Percentiles rank a stretch among this genome's conserved stretches.
phyloP scores from a whole-genome alignment of 2,888 invertebrate genomes.

The Silvanus unidentatus region DNA sequence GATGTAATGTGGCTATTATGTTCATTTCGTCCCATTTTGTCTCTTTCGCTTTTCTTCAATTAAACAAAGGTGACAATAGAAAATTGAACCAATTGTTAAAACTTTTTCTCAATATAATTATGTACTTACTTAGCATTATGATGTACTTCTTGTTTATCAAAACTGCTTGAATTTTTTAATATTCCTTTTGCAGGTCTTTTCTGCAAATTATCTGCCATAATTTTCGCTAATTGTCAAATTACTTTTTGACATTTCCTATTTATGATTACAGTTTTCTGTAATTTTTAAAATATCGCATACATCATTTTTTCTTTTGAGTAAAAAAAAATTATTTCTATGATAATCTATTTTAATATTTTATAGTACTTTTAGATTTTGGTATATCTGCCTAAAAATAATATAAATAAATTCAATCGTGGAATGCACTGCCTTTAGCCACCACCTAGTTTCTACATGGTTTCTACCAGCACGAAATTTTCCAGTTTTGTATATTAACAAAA shows the following conservation, averaged over 20 bases:
- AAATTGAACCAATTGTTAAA: background rate
- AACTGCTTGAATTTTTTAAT: slow-evolving; percentile 86
- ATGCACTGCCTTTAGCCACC: too few species aligned
- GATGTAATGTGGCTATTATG: slow-evolving; percentile 96
- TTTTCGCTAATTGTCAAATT: slow-evolving; percentile 3
- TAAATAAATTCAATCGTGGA: too few species aligned
- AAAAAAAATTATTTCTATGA: too few species aligned
- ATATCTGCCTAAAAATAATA: too few species aligned
- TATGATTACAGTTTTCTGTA: too few species aligned
- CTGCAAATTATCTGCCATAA: slow-evolving; percentile 71
- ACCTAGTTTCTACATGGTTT: too few species aligned
- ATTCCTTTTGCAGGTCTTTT: slow-evolving; percentile 86
- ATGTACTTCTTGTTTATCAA: slow-evolving; percentile 59
- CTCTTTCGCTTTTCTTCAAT: slow-evolving; percentile 46
- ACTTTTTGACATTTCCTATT: slow-evolving; percentile 17
- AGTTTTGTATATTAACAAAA: too few species aligned
- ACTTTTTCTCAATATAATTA: background rate
- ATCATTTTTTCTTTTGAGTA: too few species aligned
- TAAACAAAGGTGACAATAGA: slow-evolving; percentile 7
- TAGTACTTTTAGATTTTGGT: too few species aligned
- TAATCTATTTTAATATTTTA: too few species aligned
- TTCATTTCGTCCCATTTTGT: slow-evolving; percentile 98
- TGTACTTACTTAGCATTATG: slow-evolving; percentile 27
- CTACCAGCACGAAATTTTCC: too few species aligned
- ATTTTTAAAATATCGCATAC: too few species aligned